Base-by-base conservation (phyloP, 2,113 vertebrate species). In the Mesocricetus auratus region DNA sequence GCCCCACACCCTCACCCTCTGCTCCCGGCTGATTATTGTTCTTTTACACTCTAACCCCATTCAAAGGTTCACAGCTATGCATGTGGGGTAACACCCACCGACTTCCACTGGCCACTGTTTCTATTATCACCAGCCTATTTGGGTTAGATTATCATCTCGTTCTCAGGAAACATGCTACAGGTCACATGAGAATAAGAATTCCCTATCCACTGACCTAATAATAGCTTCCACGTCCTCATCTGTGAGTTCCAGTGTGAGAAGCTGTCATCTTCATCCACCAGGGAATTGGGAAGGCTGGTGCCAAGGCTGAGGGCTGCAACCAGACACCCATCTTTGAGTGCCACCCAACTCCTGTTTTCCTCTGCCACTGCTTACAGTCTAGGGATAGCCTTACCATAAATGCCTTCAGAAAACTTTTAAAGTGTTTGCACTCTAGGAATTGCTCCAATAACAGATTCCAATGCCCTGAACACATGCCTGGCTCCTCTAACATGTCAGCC, bases 381-480 rank as follows among this genome's bases (percentile, higher is more conserved):
- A 10, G 9, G n/a, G 85, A n/a, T 90, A 58, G 88, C 75, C 68
- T 94, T 39, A 82, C 56, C 71, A 81, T 9, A 22, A 91, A 11
- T 22, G 39, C 9, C 74, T 91, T 91, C 77, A 82, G 85, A 92
- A 95, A 85, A 15, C 1, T 24, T 94, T 86, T 79, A 17, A 88
- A 85, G 83, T 1, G 50, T 75, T 90, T 74, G 13, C 81, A 53
- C 93, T 68, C 50, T 53, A 92, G 94, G 19, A 75, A 29, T 29
- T 66, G 50, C 88, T 66, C n/a, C 21, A 16, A n/a, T 16, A 89
- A 45, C 7, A 9, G 3, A 75, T 78, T 85, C 15, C 58, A 86
- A 19, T 3, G 5, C 15, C n/a, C 17, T 11, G 9, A 24, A 60
- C 29, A 50, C 9, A 73, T 33, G 29, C 12, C 17, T 83, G 66